Conservation (phyloP, 2,797 vertebrate species). For the Pogoniulus pusillus region DNA sequence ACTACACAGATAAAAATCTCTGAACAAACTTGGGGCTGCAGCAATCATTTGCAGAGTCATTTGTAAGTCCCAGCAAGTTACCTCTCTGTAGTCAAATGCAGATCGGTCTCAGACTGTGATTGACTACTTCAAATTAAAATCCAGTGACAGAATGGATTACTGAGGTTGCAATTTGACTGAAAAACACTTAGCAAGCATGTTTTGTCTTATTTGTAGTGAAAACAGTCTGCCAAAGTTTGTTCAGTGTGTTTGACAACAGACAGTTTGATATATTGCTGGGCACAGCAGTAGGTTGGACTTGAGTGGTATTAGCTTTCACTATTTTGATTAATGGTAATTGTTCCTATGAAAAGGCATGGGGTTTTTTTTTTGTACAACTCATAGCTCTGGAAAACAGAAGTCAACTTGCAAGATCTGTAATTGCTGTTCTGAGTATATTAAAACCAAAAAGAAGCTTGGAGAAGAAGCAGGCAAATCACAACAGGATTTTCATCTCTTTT, state of each 20-base stretch:
- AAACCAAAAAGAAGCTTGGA: slow-evolving; percentile 72
- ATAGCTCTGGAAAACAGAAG: slow-evolving; percentile 82
- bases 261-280: slow-evolving; percentile 86
- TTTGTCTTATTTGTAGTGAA: slow-evolving; percentile 77
- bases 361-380: slow-evolving; percentile 82
- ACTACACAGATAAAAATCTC: not conserved
- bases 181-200: slow-evolving; percentile 81
- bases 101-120: slow-evolving; percentile 66
- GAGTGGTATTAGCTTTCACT: slow-evolving; percentile 84
- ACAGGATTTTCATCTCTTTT: slow-evolving; percentile 28
- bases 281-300: slow-evolving; percentile 85
- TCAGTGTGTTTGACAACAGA: slow-evolving; percentile 85
- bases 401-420: slow-evolving; percentile 82
- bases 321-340: slow-evolving; percentile 89
- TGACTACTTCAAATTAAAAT: slow-evolving; percentile 78
- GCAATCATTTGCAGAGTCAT: slow-evolving; percentile 55
- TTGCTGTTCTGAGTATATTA: slow-evolving; percentile 78
- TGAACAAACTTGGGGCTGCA: slow-evolving; percentile 37
- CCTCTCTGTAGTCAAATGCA: slow-evolving; percentile 49
- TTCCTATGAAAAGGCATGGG: slow-evolving; percentile 80
- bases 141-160: slow-evolving; percentile 75
- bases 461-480: slow-evolving; percentile 67
- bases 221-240: slow-evolving; percentile 81
- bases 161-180: slow-evolving; percentile 78
- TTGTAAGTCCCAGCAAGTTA: slow-evolving; percentile 60